Evolutionary conservation across 2,113 vertebrate genomes (phyloP).

Genomic region (Gnathonemus longibarbis): DNA sequence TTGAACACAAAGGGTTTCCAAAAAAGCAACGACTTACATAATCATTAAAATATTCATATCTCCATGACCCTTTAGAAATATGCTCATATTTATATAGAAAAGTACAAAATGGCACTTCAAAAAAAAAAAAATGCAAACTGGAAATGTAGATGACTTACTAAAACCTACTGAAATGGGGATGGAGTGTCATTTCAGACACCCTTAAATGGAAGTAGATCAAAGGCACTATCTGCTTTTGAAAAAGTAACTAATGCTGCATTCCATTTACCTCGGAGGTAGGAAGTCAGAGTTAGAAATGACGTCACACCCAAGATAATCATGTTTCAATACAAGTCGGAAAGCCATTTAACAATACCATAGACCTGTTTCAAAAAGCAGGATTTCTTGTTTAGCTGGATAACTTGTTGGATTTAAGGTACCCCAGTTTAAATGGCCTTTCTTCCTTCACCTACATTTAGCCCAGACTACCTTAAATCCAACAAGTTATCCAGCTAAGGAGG

Average conservation of each 20-base stretch:
- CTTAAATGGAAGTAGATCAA: not conserved
- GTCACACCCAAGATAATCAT: too few relatives aligned
- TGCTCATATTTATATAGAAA: not conserved
- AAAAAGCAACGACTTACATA: not conserved
- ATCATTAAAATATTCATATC: not conserved
- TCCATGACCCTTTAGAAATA: not conserved
- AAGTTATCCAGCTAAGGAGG: too few relatives aligned
- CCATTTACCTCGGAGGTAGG: not conserved
- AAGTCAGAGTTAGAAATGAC: not conserved
- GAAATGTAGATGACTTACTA: not conserved
- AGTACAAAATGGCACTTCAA: not conserved
- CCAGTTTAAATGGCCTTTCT: too few relatives aligned
- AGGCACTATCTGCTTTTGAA: not conserved
- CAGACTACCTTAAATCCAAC: too few relatives aligned
- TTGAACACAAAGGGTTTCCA: not conserved
- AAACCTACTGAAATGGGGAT: not conserved
- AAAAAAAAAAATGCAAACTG: not conserved
- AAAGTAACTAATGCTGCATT: not conserved
- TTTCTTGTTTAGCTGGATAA: too few relatives aligned
- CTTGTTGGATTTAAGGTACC: too few relatives aligned
- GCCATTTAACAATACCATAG: too few relatives aligned
- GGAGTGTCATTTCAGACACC: not conserved
- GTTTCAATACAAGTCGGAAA: too few relatives aligned
- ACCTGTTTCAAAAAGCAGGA: too few relatives aligned
- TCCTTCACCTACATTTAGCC: too few relatives aligned